Base-by-base conservation (phyloP, 2,888 invertebrate species). In the Anoplius nigerrimus region DNA sequence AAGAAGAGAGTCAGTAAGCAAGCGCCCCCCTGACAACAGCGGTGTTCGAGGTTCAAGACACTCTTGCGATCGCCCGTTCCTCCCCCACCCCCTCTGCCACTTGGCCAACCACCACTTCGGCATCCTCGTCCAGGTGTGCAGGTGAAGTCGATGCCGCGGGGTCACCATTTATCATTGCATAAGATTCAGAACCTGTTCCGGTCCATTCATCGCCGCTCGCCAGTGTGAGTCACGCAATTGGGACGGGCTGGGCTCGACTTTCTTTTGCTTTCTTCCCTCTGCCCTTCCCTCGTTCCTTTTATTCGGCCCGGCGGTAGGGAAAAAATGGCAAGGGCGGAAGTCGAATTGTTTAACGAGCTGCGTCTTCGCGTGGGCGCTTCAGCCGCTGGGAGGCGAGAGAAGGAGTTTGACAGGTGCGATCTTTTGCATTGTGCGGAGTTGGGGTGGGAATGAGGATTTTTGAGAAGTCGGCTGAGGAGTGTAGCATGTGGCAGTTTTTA, bases 161-260 rank as follows among this genome's bases (percentile, higher is more conserved):
- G 74, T 81, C 77, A 75, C 77, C 82, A 82, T 86, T 85, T 85
- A 84, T 86, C 85, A 84, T 86, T 86, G 82, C 86, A 85, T 86
- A 86, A 86, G 85, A 83, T 83, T 83, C 83, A 85, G 82, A 86
- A 86, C 86, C 85, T 86, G 86, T 86, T 86, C 83, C 83, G 84
- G 82, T 85, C 82, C 86, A 86, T 85, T 86, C 85, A 85, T 86
- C 71, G 77, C 74, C 59, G 78, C 42, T 46, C 42, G 71, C 65
- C 71, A 71, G 76, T 78, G 24, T 48, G 48, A 48, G 48, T 18
- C 48, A 34, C 34, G 34, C 34, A 34, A 34, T 34, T 34, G 34
- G 34, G 34, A 34, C 34, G 34, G 8, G 34, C 11, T 34, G n/a
- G n/a, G n/a, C 42, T 16, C 48, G 16, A n/a, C 48, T n/a, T 16